Evolutionary conservation across 2,888 invertebrate species (phyloP), one percentile per base, ranked within the genome.

Genomic region (Aporophyla lueneburgensis): DNA sequence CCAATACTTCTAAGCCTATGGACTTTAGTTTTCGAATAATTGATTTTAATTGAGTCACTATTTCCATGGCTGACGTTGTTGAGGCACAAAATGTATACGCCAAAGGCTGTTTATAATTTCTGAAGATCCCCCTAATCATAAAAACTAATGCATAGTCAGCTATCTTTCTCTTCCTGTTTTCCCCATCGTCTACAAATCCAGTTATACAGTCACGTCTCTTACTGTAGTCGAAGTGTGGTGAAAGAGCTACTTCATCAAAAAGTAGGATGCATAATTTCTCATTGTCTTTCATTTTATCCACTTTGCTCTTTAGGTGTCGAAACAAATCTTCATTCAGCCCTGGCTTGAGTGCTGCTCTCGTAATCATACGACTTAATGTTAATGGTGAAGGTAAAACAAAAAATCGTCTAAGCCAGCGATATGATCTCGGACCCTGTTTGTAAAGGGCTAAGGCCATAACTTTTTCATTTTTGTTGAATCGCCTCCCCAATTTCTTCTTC

Each of bases 201-300:
- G 58, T 71, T 0, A 89, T 76, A 71, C n/a, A 53, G 49, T 90
- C 88, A 74, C 83, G 87, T 76, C 80, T 81, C 62, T 83, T 79
- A 73, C 87, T 86, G 43, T 85, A 89, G 6, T 80, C 56, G 5
- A 89, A 49, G 76, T 86, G 82, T 3, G 87, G 68, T 54, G 84
- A 83, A 10, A 90, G 51, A 19, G 85, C 71, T 81, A 90, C 88
- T 78, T 89, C 87, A 43, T 89, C 89, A 74, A 89, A 90, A 16
- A 90, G 12, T 10, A 89, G 5, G 3, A 86, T 67, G 49, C 89
- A 88, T 10, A 89, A 62, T 68, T 72, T 81, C 0, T 89, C 71
- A 56, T 74, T 53, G 0, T 12, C 0, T 71, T 79, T 86, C 85
- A 89, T 87, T 51, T 83, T 82, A 21, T 82, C 69, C 1, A 73